Conservation (phyloP, 2,797 vertebrate species). For the Sparidentex hasta region DNA sequence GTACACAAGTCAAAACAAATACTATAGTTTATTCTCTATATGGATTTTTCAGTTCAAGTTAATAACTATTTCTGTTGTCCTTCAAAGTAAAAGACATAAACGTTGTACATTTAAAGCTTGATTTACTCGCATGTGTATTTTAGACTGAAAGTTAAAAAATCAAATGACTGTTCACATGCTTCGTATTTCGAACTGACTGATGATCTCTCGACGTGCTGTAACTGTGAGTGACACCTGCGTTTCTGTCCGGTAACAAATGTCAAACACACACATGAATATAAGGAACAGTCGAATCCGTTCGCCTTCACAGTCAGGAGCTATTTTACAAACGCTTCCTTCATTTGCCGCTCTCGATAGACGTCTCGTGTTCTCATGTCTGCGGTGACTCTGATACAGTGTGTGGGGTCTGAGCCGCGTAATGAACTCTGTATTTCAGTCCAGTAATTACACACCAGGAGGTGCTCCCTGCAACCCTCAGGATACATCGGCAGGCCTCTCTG, state of each 20-base stretch:
- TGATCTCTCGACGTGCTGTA: background rate
- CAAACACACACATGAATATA: slow-evolving; percentile 23
- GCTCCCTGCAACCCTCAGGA: slow-evolving; percentile 62
- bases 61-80: no score
- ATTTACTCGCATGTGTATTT: slow-evolving; percentile 5
- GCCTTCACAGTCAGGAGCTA: slow-evolving; percentile 22
- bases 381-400: slow-evolving; percentile 58
- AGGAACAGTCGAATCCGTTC: slow-evolving; percentile 24
- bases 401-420: slow-evolving; percentile 63
- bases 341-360: slow-evolving; percentile 47
- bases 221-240: slow-evolving; percentile 5
- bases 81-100: background rate
- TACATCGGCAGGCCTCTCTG: slow-evolving; percentile 45
- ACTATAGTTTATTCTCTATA: background rate
- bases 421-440: slow-evolving; percentile 58
- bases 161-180: slow-evolving; percentile 19
- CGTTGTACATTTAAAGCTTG: background rate
- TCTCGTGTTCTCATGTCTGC: slow-evolving; percentile 38
- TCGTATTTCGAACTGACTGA: slow-evolving; percentile 4
- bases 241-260: slow-evolving; percentile 11
- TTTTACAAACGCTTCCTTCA: slow-evolving; percentile 46
- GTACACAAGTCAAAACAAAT: background rate
- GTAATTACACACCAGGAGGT: slow-evolving; percentile 72
- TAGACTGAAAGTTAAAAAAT: slow-evolving; percentile 8
- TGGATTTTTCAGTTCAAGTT: background rate